Evolutionary conservation across 2,797 vertebrate species (phyloP), one percentile per base, ranked within the genome.

Genomic region (Morelia viridis): DNA sequence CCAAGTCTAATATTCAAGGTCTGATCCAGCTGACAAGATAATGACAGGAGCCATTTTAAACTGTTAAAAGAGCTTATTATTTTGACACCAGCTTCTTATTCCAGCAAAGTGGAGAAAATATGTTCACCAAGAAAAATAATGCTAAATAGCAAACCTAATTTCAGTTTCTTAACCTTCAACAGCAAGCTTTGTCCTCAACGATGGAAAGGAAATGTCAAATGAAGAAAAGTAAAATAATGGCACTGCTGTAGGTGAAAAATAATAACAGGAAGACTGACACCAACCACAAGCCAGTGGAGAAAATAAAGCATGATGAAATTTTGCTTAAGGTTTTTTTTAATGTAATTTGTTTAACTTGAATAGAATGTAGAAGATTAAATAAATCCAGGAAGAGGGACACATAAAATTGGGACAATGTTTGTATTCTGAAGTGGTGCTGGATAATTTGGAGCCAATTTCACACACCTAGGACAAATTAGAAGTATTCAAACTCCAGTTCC

Each of bases 81-180:
- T 96, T 94, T 96, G 64, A 96, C 96, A 86, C 57, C 28, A 90
- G 62, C 31, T 86, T 86, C 35, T 97, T 95, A 97, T 96, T 96
- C 90, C 19, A 95, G 95, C 94, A 96, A 93, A 97, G 35, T 53
- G 0, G 17, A 93, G 87, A 88, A 88, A 92, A 93, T 7, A 90
- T 91, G 85, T 95, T 96, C 92, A 87, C 95, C 96, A 96, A 95
- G 53, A n/a, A 91, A 93, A 95, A 94, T 94, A 94, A 93, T 93
- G 83, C 93, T 95, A 95, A 97, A 95, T 85, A 96, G 88, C 93
- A 96, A 96, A 94, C 92, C 94, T 2, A 85, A 95, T 93, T 89
- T 92, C 92, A 89, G 10, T 92, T 96, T 95, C 92, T 91, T 92
- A 96, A 95, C 94, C 60, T 96, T 95, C 91, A 92, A 26, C 9